These are phyloP conservation scores for Lithophane ornitopus DNA, from an alignment of 2,888 invertebrate species.

Conservation along the genomic window DNA sequence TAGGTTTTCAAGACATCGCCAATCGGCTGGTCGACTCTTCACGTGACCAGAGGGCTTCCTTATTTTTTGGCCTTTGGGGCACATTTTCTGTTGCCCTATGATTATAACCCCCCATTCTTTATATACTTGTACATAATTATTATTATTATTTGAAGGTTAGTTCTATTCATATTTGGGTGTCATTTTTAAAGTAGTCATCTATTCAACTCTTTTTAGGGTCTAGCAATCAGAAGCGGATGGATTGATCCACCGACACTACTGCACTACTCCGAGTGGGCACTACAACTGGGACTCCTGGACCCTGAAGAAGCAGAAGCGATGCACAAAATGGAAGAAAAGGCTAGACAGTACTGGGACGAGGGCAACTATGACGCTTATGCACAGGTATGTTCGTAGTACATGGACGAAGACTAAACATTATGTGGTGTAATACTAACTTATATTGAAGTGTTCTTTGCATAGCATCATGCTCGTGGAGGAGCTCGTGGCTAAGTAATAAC, in stretches of 20 bases:
- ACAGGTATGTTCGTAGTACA: not conserved
- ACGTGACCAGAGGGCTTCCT: no score
- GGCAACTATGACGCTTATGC: not conserved
- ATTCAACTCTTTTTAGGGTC: slow-evolving; percentile 34
- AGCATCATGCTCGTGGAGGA: no score
- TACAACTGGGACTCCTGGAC: slow-evolving; percentile 54
- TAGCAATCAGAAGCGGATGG: slow-evolving; percentile 61
- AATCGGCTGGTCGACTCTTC: no score
- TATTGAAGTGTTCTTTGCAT: no score
- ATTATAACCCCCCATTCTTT: no score
- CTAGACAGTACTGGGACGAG: slow-evolving; percentile 43
- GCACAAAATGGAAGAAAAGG: slow-evolving; percentile 38
- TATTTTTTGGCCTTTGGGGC: no score
- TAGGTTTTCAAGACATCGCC: no score
- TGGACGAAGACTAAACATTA: not conserved
- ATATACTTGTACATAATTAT: no score
- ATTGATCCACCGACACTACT: slow-evolving; percentile 57
- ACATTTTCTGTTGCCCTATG: no score
- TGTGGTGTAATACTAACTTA: no score
- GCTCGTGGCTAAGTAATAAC: no score
- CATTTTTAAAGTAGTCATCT: not conserved
- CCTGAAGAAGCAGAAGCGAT: slow-evolving; percentile 37
- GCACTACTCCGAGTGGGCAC: slow-evolving; percentile 50
- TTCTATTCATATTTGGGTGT: not conserved
- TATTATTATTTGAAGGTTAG: slow-evolving; percentile 59